Conservation (phyloP, 2,113 vertebrate genomes). For the Hippocampus zosterae region DNA sequence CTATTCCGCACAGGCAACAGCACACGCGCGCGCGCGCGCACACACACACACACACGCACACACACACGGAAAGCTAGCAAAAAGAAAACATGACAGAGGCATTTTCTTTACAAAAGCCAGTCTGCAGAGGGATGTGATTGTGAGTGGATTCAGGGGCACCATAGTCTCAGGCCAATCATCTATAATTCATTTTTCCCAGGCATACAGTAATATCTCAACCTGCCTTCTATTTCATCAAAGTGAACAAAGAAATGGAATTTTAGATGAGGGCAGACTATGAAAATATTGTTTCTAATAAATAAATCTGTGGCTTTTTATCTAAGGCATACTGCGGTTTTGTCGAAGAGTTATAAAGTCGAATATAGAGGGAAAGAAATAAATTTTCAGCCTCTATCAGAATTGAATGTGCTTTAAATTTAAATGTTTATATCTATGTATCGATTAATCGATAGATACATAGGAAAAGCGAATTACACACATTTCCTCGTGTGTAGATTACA, state of each 20-base stretch:
- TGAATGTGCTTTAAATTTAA: neutral
- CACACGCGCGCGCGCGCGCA: neutral
- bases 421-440: no score
- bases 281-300: constrained; percentile 54
- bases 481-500: neutral
- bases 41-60: neutral
- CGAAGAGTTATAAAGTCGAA: constrained; percentile 15
- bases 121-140: constrained; percentile 35
- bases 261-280: constrained; percentile 43
- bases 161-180: constrained; percentile 43
- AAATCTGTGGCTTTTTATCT: constrained; percentile 38
- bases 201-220: constrained; percentile 42
- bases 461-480: neutral
- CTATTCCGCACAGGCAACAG: neutral
- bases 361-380: constrained; percentile 13
- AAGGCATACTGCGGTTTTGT: constrained; percentile 14
- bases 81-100: constrained; percentile 1
- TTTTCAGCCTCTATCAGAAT: constrained; percentile 10
- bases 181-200: constrained; percentile 55
- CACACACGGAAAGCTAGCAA: constrained; percentile 10
- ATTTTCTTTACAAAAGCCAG: constrained; percentile 8
- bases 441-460: neutral
- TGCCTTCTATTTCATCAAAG: constrained; percentile 36
- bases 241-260: constrained; percentile 48
- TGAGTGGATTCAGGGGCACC: constrained; percentile 37